Conservation (phyloP, 2,797 vertebrate species). For the Ceyx erithaca region DNA sequence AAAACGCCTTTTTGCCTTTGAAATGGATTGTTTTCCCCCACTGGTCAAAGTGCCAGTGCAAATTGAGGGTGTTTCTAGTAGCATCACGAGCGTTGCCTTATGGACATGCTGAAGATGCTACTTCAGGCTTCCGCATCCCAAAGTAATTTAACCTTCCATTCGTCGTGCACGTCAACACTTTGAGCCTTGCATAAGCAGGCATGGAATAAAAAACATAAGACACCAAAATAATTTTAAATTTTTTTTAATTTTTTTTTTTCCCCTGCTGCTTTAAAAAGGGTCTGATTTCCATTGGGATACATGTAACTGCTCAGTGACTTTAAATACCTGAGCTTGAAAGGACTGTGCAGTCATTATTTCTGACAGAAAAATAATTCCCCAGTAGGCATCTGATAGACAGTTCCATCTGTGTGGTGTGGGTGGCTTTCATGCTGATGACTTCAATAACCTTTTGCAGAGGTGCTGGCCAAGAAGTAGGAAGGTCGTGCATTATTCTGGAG, state of each 20-base stretch:
- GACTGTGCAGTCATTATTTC: background rate
- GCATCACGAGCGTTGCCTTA: background rate
- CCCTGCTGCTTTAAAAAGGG: fast-evolving
- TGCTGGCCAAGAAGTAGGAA: slow-evolving; percentile 94
- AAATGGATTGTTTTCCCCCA: background rate
- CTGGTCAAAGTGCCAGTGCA: fast-evolving
- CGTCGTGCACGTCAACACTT: fast-evolving
- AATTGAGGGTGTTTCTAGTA: too few relatives aligned
- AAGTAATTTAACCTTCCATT: fast-evolving
- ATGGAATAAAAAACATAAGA: background rate
- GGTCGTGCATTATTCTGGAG: slow-evolving; percentile 95
- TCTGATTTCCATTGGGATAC: background rate
- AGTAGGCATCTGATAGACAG: fast-evolving
- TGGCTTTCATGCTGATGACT: background rate
- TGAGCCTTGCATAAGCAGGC: fast-evolving
- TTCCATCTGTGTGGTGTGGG: fast-evolving
- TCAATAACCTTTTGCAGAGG: slow-evolving; percentile 81
- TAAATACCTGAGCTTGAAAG: background rate
- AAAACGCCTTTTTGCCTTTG: background rate
- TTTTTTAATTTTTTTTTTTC: background rate
- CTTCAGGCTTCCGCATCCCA: background rate
- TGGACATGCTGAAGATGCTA: background rate
- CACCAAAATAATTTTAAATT: background rate
- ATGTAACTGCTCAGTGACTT: background rate
- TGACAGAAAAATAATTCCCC: background rate